A percentile compares a stretch with the other conserved stretches of the same genome.
These are phyloP conservation scores for Drosophila ambigua DNA, from an alignment of 1,140 invertebrate genomes.

Conservation along the genomic window DNA sequence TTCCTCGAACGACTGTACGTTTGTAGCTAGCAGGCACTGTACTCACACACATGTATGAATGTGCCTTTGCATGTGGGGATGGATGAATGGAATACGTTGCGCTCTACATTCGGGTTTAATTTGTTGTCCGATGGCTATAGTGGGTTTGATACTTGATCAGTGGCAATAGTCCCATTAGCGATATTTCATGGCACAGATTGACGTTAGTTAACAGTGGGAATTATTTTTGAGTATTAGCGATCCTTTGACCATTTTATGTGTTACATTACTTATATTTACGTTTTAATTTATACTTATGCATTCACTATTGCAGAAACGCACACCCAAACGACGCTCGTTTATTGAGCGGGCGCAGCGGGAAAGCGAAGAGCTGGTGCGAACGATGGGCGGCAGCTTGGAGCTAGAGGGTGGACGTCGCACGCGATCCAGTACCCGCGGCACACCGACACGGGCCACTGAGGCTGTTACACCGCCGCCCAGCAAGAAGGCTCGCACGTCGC, in stretches of 20 bases:
- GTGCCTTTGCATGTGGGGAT: conserved; percentile 11
- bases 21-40: too few relatives aligned
- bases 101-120: conserved; percentile 49
- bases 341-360: conserved; percentile 77
- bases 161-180: too few relatives aligned
- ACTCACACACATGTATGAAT: too few relatives aligned
- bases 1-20: not conserved
- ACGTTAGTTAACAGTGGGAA: too few relatives aligned
- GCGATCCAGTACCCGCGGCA: conserved; percentile 77
- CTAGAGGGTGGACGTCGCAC: conserved; percentile 74
- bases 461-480: conserved; percentile 72
- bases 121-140: conserved; percentile 14
- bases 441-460: conserved; percentile 62
- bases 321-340: conserved; percentile 76
- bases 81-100: conserved; percentile 39
- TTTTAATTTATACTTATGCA: not conserved
- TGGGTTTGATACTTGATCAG: conserved; percentile 1
- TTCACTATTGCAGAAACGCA: conserved; percentile 66
- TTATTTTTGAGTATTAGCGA: too few relatives aligned
- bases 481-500: conserved; percentile 77
- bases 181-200: too few relatives aligned
- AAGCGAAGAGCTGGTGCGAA: conserved; percentile 79
- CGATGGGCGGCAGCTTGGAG: conserved; percentile 77
- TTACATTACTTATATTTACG: not conserved
- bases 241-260: not conserved